These are phyloP conservation scores for Erethizon dorsatum DNA, from an alignment of 2,797 vertebrate genomes.

Conservation along the genomic window DNA sequence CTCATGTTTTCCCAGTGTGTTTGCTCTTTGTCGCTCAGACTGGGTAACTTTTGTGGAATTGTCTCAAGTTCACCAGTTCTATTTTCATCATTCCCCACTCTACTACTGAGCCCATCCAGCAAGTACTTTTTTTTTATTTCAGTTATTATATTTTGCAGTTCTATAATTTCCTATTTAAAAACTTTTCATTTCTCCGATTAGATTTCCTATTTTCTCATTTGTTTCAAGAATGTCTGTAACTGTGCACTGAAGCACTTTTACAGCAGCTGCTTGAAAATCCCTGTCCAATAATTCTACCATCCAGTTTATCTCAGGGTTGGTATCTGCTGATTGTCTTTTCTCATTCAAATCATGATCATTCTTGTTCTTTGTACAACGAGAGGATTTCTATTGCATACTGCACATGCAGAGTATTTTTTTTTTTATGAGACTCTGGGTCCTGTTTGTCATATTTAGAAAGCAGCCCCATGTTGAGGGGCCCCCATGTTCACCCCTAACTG, in stretches of 20 bases:
- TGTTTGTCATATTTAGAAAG: neutral
- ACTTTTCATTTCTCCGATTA: conserved; percentile 12
- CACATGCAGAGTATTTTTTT: neutral
- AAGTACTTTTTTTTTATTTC: neutral
- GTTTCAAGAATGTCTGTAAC: neutral
- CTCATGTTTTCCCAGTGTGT: too few species aligned
- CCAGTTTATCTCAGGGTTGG: neutral
- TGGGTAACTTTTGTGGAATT: neutral
- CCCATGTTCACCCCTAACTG: neutral
- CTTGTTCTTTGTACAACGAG: neutral
- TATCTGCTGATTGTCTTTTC: neutral
- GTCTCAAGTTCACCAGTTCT: neutral
- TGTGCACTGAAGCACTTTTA: neutral
- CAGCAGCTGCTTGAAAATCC: neutral
- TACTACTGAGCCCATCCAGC: neutral
- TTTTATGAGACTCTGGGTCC: neutral
- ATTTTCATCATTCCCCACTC: neutral
- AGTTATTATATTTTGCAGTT: neutral
- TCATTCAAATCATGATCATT: neutral
- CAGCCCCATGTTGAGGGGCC: neutral
- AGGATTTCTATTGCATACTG: neutral
- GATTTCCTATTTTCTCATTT: conserved; percentile 21
- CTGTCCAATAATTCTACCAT: neutral
- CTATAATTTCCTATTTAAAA: neutral
- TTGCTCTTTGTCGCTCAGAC: neutral